A percentile compares a stretch with the other conserved stretches of the same genome.
Evolutionary conservation across 2,113 vertebrate genomes (phyloP).

Genomic region (Lepus europaeus): DNA sequence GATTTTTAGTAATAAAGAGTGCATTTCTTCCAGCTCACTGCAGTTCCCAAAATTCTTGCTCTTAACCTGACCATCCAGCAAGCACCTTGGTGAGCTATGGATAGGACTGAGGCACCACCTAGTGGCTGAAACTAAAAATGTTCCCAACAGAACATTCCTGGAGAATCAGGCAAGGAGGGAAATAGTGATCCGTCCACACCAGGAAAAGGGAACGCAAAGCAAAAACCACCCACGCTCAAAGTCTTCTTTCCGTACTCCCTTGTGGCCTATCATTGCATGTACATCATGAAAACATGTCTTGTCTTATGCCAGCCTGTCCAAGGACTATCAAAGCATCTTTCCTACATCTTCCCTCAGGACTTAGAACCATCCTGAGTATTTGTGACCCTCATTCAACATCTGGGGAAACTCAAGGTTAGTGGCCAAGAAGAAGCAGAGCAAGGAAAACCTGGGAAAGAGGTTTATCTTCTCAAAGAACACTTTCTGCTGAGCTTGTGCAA

Average conservation of each 20-base stretch:
- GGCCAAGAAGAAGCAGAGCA: background rate
- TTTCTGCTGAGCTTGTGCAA: background rate
- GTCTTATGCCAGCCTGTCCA: background rate
- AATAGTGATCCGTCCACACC: background rate
- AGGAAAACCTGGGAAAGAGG: background rate
- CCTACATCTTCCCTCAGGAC: background rate
- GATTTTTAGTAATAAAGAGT: slow-evolving; percentile 3
- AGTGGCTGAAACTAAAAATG: slow-evolving; percentile 56
- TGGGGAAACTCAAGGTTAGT: background rate
- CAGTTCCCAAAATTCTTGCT: background rate
- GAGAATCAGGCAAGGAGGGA: background rate
- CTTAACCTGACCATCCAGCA: background rate
- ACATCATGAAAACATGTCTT: background rate
- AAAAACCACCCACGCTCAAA: background rate
- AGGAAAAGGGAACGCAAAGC: background rate
- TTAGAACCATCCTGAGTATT: background rate
- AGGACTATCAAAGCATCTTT: background rate
- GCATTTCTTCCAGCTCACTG: background rate
- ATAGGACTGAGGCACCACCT: slow-evolving; percentile 64
- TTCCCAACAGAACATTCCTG: background rate
- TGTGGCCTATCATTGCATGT: background rate
- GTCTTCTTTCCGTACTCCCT: background rate
- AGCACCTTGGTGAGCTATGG: background rate
- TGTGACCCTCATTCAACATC: background rate
- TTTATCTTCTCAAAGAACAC: background rate